phyloP scores from a whole-genome alignment of 2,797 vertebrate species.

The Danio aesculapii region DNA sequence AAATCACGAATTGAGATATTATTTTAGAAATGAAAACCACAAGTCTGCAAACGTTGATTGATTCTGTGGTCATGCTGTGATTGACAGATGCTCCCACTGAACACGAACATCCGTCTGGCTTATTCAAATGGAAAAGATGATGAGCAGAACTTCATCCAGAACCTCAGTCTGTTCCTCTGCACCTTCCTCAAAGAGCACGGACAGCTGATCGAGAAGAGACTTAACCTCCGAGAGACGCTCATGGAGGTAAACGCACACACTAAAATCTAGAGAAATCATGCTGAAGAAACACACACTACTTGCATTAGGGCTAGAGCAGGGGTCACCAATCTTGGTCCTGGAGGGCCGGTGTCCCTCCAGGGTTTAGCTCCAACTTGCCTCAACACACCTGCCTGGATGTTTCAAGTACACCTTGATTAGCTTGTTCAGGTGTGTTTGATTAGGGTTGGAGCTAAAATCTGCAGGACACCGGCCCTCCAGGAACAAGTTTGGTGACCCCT shows the following conservation, averaged over 20 bases:
- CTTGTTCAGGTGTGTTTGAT: too few relatives aligned
- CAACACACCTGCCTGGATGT: too few relatives aligned
- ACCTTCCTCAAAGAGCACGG: slow-evolving; percentile 92
- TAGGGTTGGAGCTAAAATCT: too few relatives aligned
- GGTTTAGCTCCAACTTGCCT: too few relatives aligned
- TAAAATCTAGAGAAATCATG: neutral
- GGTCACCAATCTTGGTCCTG: too few relatives aligned
- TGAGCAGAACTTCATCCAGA: slow-evolving; percentile 93
- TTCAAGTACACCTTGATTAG: too few relatives aligned
- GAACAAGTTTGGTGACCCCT: too few relatives aligned
- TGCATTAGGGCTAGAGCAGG: too few relatives aligned
- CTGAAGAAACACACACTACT: neutral
- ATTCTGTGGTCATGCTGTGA: too few relatives aligned
- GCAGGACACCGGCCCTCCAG: too few relatives aligned
- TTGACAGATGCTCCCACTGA: slow-evolving; percentile 90
- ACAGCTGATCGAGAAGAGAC: slow-evolving; percentile 88
- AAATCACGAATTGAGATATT: too few relatives aligned
- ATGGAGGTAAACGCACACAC: slow-evolving; percentile 82
- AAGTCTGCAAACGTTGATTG: fast-evolving
- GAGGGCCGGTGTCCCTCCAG: too few relatives aligned
- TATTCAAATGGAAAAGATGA: slow-evolving; percentile 93
- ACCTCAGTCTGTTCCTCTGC: slow-evolving; percentile 91
- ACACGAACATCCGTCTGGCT: slow-evolving; percentile 89
- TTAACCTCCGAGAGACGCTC: slow-evolving; percentile 88
- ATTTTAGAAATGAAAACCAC: neutral